A percentile compares a stretch with the other conserved stretches of the same genome.
Evolutionary conservation across 2,797 vertebrate genomes (phyloP).

Genomic region (Paratrypauchen microcephalus): DNA sequence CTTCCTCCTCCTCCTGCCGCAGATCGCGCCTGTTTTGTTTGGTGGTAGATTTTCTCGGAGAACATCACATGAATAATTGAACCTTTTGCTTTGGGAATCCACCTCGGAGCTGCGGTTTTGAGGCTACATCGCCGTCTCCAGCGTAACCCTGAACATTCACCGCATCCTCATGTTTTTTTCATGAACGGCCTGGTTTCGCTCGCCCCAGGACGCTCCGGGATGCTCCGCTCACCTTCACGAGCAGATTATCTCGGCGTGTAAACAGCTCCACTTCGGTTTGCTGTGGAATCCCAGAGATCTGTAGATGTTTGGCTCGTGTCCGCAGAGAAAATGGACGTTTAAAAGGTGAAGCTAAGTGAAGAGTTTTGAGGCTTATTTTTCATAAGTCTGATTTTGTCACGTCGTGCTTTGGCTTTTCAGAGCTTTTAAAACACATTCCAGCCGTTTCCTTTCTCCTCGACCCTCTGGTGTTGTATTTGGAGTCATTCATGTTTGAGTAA

Average conservation of each 20-base stretch:
- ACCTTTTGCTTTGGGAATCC: conserved; percentile 50
- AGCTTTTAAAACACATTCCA: too few relatives aligned
- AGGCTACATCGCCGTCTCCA: conserved; percentile 31
- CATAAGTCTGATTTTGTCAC: too few relatives aligned
- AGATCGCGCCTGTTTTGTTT: conserved; percentile 75
- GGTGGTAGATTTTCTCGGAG: conserved; percentile 57
- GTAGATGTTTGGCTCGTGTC: conserved; percentile 12
- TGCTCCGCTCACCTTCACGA: conserved; percentile 57
- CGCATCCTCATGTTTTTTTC: conserved; percentile 70
- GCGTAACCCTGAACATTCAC: conserved; percentile 61
- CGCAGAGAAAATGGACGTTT: background rate
- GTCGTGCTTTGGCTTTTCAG: too few relatives aligned
- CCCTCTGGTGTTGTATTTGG: too few relatives aligned
- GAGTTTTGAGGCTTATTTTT: background rate
- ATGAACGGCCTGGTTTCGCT: conserved; percentile 48
- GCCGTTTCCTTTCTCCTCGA: too few relatives aligned
- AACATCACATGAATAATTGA: conserved; percentile 72
- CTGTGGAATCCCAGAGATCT: conserved; percentile 18
- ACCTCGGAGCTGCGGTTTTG: conserved; percentile 59
- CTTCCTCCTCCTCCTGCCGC: conserved; percentile 35
- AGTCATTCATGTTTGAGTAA: too few relatives aligned
- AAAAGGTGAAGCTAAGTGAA: background rate
- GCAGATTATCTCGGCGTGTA: conserved; percentile 35
- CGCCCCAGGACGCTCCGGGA: conserved; percentile 46
- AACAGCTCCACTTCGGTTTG: conserved; percentile 13